Evolutionary conservation across 1,140 invertebrate genomes (phyloP).

Genomic region (Ceratina calcarata): DNA sequence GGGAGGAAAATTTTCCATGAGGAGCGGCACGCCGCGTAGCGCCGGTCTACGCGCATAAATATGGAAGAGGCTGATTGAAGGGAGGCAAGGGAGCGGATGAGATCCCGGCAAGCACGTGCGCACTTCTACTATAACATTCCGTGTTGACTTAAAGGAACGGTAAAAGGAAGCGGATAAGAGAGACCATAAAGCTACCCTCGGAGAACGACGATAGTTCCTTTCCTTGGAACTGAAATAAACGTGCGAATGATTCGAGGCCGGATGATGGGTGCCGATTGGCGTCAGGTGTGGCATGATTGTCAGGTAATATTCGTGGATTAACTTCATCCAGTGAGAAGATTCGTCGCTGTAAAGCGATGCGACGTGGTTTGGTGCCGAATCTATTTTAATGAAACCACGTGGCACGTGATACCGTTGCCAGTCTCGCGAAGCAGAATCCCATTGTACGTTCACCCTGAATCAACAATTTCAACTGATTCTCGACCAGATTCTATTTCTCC

Average conservation of each 20-base stretch:
- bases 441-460: slow-evolving; percentile 25
- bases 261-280: slow-evolving; percentile 17
- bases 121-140: slow-evolving; percentile 15
- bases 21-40: slow-evolving; percentile 7
- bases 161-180: slow-evolving; percentile 30
- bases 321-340: slow-evolving; percentile 34
- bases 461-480: slow-evolving; percentile 39
- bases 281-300: slow-evolving; percentile 53
- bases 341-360: slow-evolving; percentile 23
- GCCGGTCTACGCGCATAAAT: slow-evolving; percentile 62
- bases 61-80: slow-evolving; percentile 72
- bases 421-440: slow-evolving; percentile 33
- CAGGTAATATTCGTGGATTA: slow-evolving; percentile 42
- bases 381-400: slow-evolving; percentile 35
- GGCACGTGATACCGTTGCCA: slow-evolving; percentile 18
- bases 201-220: no score
- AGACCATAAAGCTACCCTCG: not conserved
- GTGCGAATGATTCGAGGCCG: slow-evolving; percentile 19
- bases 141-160: slow-evolving; percentile 53
- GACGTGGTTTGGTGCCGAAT: not conserved
- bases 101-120: slow-evolving; percentile 26
- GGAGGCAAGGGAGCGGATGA: slow-evolving; percentile 42
- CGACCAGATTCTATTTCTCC: not conserved
- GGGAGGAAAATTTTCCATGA: slow-evolving; percentile 60
- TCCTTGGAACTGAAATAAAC: slow-evolving; percentile 21